Evolutionary conservation across 2,113 vertebrate species (phyloP).

Genomic region (Zootoca vivipara): DNA sequence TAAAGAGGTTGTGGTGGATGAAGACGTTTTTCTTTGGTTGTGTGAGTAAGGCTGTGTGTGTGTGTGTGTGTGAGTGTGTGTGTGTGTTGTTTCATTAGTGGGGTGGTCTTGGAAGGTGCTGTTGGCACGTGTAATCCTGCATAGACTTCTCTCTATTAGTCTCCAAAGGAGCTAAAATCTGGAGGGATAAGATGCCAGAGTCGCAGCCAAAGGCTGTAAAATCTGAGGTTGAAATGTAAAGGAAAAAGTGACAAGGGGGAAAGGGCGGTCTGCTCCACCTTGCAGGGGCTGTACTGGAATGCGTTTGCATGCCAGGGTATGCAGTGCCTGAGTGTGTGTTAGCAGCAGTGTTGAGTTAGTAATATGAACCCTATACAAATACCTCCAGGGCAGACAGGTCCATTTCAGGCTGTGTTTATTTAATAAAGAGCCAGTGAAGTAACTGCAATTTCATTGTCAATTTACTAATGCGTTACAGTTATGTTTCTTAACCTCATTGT

Average conservation of each 20-base stretch:
- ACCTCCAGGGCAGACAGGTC: conserved; percentile 68
- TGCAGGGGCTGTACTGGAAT: conserved; percentile 69
- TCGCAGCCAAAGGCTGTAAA: conserved; percentile 49
- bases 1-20: not conserved
- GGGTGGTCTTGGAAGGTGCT: accelerated
- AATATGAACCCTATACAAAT: conserved; percentile 74
- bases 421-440: conserved; percentile 75
- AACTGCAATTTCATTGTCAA: conserved; percentile 76
- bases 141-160: accelerated
- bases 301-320: conserved; percentile 69
- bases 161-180: not conserved
- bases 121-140: not conserved
- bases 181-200: not conserved
- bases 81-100: not conserved
- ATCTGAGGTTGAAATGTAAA: conserved; percentile 22
- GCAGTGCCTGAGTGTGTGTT: conserved; percentile 59
- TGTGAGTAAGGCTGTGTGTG: not conserved
- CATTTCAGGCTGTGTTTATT: conserved; percentile 74
- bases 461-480: conserved; percentile 76
- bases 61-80: too few species aligned
- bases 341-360: conserved; percentile 76
- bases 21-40: not conserved
- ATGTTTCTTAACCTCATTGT: conserved; percentile 78
- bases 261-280: conserved; percentile 66
- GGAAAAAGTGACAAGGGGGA: conserved; percentile 61